Conservation (phyloP, 2,888 invertebrate genomes). For the Drosophila mettleri region DNA sequence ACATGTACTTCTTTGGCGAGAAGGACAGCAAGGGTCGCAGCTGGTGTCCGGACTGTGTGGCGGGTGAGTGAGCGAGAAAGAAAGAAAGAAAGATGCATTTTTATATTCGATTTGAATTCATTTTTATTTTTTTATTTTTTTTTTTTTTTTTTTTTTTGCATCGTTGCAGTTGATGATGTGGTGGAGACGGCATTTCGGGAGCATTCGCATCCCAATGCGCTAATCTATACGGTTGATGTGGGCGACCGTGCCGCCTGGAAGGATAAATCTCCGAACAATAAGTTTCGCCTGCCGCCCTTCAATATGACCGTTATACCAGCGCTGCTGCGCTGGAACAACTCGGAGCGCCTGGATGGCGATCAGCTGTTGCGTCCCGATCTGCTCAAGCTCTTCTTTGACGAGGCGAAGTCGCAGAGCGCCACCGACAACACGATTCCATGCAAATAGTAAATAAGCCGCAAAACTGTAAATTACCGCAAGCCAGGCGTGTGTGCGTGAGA, state of each 20-base stretch:
- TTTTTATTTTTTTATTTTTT: neutral
- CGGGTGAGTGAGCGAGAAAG: constrained; percentile 86
- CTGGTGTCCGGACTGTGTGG: constrained; percentile 95
- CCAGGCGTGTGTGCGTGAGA: neutral
- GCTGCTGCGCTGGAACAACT: constrained; percentile 85
- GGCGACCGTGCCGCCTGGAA: constrained; percentile 91
- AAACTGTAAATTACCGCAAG: constrained; percentile 10
- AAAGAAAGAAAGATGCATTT: neutral
- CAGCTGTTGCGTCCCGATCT: constrained; percentile 89
- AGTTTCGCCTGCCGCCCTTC: constrained; percentile 89
- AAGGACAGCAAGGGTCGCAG: constrained; percentile 87
- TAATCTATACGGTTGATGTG: constrained; percentile 90
- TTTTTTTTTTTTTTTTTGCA: neutral
- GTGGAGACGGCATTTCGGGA: constrained; percentile 88
- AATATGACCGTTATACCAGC: constrained; percentile 91
- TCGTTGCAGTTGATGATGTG: constrained; percentile 85
- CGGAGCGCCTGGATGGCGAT: constrained; percentile 90
- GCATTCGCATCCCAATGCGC: constrained; percentile 86
- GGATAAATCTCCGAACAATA: constrained; percentile 88
- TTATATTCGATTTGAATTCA: neutral
- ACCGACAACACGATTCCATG: constrained; percentile 25
- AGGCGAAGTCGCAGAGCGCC: constrained; percentile 72
- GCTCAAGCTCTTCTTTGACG: constrained; percentile 90
- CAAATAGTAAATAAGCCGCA: constrained; percentile 20
- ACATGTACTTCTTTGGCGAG: constrained; percentile 66